These are phyloP conservation scores for Drosophila watanabei DNA, from an alignment of 1,140 invertebrate species.

Conservation along the genomic window DNA sequence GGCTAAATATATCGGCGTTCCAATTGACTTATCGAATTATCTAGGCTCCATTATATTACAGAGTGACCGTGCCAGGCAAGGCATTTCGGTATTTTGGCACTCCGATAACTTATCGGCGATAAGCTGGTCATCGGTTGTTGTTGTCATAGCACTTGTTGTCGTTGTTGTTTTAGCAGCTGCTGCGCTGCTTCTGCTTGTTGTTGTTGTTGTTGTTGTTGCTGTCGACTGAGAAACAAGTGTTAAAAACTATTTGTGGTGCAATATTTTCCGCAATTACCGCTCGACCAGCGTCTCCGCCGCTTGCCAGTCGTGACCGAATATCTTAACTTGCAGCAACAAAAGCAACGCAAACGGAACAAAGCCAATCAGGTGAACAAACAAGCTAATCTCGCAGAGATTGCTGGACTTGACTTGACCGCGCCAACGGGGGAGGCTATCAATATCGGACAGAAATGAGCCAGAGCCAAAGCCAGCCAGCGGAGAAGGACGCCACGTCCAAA, in stretches of 20 bases:
- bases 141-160: not conserved
- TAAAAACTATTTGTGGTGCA: constrained; percentile 31
- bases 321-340: not conserved
- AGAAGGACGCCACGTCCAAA: constrained; percentile 14
- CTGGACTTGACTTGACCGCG: constrained; percentile 1
- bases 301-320: not conserved
- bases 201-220: constrained; percentile 19
- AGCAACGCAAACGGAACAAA: not conserved
- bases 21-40: not conserved
- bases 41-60: not conserved
- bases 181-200: not conserved
- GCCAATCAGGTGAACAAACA: constrained; percentile 20
- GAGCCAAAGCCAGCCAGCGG: not conserved
- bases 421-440: constrained; percentile 2
- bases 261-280: constrained; percentile 32
- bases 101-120: too few species aligned
- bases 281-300: constrained; percentile 1
- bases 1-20: not conserved
- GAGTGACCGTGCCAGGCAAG: not conserved
- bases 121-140: not conserved
- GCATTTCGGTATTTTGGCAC: not conserved
- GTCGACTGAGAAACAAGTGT: constrained; percentile 24
- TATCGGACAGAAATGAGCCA: constrained; percentile 47
- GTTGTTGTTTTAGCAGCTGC: constrained; percentile 2
- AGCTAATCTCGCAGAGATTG: not conserved